These are phyloP conservation scores for Galendromus occidentalis DNA, from an alignment of 1,140 invertebrate genomes.

Conservation along the genomic window DNA sequence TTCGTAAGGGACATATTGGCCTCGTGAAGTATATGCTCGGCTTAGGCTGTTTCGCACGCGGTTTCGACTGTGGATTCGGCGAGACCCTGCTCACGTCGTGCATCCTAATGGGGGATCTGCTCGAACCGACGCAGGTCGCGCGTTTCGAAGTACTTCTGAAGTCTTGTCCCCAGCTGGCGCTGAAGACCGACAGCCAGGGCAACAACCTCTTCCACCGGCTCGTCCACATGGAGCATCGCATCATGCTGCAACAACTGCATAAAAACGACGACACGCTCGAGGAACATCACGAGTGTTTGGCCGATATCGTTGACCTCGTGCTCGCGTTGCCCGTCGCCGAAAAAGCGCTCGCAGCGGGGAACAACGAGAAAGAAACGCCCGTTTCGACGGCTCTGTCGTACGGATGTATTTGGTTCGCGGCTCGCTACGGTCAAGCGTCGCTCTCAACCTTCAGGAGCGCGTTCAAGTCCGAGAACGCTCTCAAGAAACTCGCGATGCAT, in stretches of 20 bases:
- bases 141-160: not conserved
- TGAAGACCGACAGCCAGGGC: not conserved
- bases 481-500: not conserved
- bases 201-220: not conserved
- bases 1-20: slow-evolving; percentile 34
- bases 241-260: not conserved
- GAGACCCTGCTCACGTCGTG: not conserved
- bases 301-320: not conserved
- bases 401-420: not conserved
- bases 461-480: not conserved
- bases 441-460: not conserved
- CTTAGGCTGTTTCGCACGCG: slow-evolving; percentile 8
- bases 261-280: not conserved
- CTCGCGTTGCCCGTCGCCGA: not conserved
- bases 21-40: slow-evolving; percentile 23
- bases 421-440: not conserved
- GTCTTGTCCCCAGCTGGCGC: not conserved
- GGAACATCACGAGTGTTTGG: not conserved
- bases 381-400: not conserved
- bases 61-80: not conserved
- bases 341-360: not conserved
- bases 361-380: not conserved
- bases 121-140: not conserved
- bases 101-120: not conserved
- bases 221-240: not conserved